Base-by-base conservation (phyloP, 1,140 invertebrate species). In the Cardiocondyla obscurior region DNA sequence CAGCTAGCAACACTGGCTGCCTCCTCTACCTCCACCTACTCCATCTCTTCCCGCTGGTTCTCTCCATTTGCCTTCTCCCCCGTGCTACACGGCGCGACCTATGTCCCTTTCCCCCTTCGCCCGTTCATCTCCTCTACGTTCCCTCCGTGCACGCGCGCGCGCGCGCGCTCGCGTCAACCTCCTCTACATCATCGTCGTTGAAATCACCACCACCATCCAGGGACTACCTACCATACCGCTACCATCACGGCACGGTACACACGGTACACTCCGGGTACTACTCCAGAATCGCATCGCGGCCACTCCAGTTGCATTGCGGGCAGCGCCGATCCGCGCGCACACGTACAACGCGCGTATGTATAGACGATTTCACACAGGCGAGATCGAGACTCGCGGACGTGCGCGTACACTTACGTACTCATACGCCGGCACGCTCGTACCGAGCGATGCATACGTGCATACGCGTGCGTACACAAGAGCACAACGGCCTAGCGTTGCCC, bases 291-390 rank as follows among this genome's bases (percentile, higher is more conserved):
- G 86, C 88, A 90, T 90, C 88, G 87, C 74, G 73, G 85, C 89
- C 90, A 92, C 91, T 93, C 90, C 79, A 91, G 85, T 91, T 89
- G 88, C 87, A 92, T 90, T 88, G 90, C 89, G 89, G 84, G 64
- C 85, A 90, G 85, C 89, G 85, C 86, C 82, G 83, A 88, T 85
- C 84, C 62, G 22, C 79, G 82, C 76, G 57, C 64, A 33, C 64
- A 33, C 16, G 14, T 33, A 33, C 16, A 16, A 16, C 64, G 1
- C 69, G 25, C 57, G 19, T 3, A 16, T 39, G 84, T 72, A 81
- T 69, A 19, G 28, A 62, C 19, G 28, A 70, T 51, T 70, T 55
- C 28, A 58, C 76, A 77, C 58, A 77, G 79, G 57, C 76, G 42
- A 42, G 51, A 64, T 58, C 30, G 42, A 60, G 69, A 84, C 67